Base-by-base conservation (phyloP, 2,888 invertebrate genomes). In the Gnatocerus cornutus region DNA sequence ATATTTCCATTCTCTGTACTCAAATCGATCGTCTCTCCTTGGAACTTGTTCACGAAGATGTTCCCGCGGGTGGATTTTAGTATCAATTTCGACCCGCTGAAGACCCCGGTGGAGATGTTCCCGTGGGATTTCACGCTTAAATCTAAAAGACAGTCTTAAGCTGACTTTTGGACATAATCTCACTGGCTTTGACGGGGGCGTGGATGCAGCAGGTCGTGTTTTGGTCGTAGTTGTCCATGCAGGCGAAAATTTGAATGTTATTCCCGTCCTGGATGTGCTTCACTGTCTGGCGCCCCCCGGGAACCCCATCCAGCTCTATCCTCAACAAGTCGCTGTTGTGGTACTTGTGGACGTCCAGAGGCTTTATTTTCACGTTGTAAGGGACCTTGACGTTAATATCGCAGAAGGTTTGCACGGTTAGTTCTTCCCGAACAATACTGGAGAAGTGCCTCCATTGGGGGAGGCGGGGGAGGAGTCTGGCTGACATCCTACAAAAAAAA, bases 101-200 rank as follows among this genome's bases (percentile, higher is more conserved):
- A 78, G 64, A 65, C 73, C 9, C 79, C 79, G 6, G 77, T 61
- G 29, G 65, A 70, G 43, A 80, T 78, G 69, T 78, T 72, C 30
- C 75, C 76, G 56, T 74, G 66, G 3, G 78, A 74, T 61, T 68
- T 72, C 21, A 82, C 69, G 62, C 77, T 71, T 30, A 83, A 73
- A 78, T 81, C 83, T 83, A 56, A n/a, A 75, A 78, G 52, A 59
- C 41, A 41, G 7, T 9, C 33, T 4, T 33, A 33, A 41, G 10
- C 12, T 13, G 2, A 46, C 5, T n/a, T 30, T 14, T 21, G 13
- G 30, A 53, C 27, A 43, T 4, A 21, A 21, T 76, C 78, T 72
- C 77, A 83, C 83, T 82, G 56, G 83, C 81, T 80, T 84, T 84
- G 9, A 83, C 75, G n/a, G 83, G 83, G 12, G 81, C 79, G 68